phyloP scores from a whole-genome alignment of 2,888 invertebrate genomes.

The Epiperipatus broadwayi region DNA sequence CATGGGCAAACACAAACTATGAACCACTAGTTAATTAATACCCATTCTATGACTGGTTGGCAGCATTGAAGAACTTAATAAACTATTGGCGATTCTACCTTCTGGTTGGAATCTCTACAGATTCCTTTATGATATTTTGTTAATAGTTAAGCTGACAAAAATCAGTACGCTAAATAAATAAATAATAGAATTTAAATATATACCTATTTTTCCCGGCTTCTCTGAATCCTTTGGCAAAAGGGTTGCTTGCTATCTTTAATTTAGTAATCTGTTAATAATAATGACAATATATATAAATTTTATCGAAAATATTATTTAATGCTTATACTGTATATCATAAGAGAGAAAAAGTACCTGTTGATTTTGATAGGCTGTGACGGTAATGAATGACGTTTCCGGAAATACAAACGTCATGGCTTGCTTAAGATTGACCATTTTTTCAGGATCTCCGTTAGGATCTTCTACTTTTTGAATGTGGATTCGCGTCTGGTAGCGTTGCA shows the following conservation, averaged over 20 bases:
- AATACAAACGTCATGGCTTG: constrained; percentile 19
- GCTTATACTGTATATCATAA: not conserved
- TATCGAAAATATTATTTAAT: not conserved
- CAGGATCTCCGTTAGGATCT: constrained; percentile 15
- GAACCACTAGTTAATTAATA: too few relatives aligned
- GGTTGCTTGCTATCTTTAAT: constrained; percentile 30
- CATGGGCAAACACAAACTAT: too few relatives aligned
- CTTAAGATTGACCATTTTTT: constrained; percentile 14
- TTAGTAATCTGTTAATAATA: constrained; percentile 29
- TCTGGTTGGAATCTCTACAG: too few relatives aligned
- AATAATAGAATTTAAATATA: too few relatives aligned
- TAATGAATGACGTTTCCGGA: constrained; percentile 23
- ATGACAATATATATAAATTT: constrained; percentile 11
- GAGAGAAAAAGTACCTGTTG: constrained; percentile 20
- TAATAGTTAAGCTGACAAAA: too few relatives aligned
- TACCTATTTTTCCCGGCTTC: constrained; percentile 21
- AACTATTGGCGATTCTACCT: too few relatives aligned
- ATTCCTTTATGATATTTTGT: too few relatives aligned
- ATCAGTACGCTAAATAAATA: too few relatives aligned
- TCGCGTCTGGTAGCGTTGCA: constrained; percentile 25
- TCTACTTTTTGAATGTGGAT: constrained; percentile 20
- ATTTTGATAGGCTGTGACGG: constrained; percentile 26
- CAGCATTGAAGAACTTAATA: too few relatives aligned
- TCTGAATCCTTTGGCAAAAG: constrained; percentile 32
- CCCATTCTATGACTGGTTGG: too few relatives aligned